Percentiles rank a stretch among this genome's conserved stretches.
Evolutionary conservation across 2,113 vertebrate genomes (phyloP).

Genomic region (Andinoacara biseriatus): DNA sequence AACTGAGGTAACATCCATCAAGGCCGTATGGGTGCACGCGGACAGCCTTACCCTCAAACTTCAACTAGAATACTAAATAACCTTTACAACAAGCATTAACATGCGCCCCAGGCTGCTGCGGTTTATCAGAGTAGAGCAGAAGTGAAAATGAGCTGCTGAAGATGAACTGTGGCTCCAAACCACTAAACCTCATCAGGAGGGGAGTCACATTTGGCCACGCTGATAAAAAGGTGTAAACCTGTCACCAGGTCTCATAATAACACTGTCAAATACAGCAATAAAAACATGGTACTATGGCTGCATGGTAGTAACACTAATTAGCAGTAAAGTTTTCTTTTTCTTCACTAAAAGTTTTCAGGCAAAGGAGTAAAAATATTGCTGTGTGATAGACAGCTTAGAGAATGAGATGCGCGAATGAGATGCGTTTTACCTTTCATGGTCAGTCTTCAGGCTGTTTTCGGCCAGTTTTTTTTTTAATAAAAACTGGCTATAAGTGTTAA

Average conservation of each 20-base stretch:
- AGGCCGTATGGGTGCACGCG: background rate
- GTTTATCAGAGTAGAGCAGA: conserved; percentile 32
- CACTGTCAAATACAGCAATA: background rate
- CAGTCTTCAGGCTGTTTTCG: background rate
- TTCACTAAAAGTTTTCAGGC: background rate
- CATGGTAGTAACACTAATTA: background rate
- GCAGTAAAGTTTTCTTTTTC: background rate
- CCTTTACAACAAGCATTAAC: conserved; percentile 22
- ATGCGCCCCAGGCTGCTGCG: background rate
- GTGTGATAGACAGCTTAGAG: background rate
- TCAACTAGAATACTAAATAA: conserved; percentile 21
- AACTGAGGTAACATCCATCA: conserved; percentile 3
- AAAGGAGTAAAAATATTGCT: background rate
- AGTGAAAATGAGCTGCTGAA: conserved; percentile 21
- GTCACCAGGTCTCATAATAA: background rate
- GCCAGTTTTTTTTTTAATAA: too few relatives aligned
- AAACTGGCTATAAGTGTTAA: background rate
- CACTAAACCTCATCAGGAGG: conserved; percentile 22
- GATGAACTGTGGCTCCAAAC: conserved; percentile 20
- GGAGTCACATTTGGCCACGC: conserved; percentile 18
- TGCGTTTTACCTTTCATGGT: background rate
- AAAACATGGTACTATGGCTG: background rate
- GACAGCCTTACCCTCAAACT: background rate
- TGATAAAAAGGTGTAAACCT: conserved; percentile 11
- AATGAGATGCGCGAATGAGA: background rate